Evolutionary conservation across 2,113 vertebrate species (phyloP).

Genomic region (Mus musculus): DNA sequence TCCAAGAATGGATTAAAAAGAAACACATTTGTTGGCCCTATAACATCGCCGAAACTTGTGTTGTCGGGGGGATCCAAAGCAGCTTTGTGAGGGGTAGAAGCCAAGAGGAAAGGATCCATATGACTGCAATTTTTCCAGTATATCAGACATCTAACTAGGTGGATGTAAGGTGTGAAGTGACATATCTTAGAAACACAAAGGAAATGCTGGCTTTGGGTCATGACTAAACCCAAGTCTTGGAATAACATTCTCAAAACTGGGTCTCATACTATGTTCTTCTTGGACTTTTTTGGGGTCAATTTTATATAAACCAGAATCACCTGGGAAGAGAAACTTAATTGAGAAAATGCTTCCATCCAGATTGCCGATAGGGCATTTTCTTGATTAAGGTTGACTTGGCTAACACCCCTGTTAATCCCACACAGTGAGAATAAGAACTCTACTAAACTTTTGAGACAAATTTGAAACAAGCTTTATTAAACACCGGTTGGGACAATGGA

Average conservation of each 20-base stretch:
- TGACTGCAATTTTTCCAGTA: background rate
- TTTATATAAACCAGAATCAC: background rate
- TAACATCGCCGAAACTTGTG: rapidly evolving
- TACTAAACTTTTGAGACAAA: background rate
- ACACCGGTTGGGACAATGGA: background rate
- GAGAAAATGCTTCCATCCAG: background rate
- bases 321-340: background rate
- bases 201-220: background rate
- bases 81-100: background rate
- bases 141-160: constrained; percentile 18
- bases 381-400: background rate
- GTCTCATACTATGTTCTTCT: background rate
- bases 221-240: background rate
- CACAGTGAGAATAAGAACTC: background rate
- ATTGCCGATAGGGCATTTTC: too few species aligned
- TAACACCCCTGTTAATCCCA: background rate
- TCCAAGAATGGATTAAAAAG: background rate
- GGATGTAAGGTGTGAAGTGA: background rate
- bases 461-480: background rate
- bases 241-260: background rate
- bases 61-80: background rate
- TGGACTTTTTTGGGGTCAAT: background rate
- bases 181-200: constrained; percentile 18
- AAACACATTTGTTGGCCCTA: background rate
- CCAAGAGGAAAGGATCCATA: background rate